phyloP scores from a whole-genome alignment of 2,797 vertebrate genomes.

The Austrolebias charrua region DNA sequence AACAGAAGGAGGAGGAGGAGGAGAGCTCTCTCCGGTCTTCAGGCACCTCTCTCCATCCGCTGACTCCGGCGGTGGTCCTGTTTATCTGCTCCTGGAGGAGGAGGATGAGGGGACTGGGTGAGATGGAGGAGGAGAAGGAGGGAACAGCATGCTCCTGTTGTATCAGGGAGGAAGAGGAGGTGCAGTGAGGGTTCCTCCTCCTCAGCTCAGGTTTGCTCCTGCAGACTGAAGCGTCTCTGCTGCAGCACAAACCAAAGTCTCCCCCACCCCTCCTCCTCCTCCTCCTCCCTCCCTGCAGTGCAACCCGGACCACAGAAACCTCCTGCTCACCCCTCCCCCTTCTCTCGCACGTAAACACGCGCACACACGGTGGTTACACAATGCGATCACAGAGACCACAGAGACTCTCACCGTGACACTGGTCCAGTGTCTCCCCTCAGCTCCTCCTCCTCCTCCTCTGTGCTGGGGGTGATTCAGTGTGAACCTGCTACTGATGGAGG shows the following conservation, averaged over 20 bases:
- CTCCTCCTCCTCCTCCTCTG: not conserved
- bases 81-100: slow-evolving; percentile 24
- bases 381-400: slow-evolving; percentile 7
- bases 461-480: slow-evolving; percentile 48
- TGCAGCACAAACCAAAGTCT: slow-evolving; percentile 52
- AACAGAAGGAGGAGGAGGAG: slow-evolving; percentile 30
- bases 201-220: slow-evolving; percentile 30
- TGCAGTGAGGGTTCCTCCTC: slow-evolving; percentile 29
- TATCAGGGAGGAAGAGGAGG: slow-evolving; percentile 29
- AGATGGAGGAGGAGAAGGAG: not conserved
- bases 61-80: slow-evolving; percentile 48
- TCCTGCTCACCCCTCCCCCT: slow-evolving; percentile 22
- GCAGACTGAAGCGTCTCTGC: slow-evolving; percentile 60
- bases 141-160: slow-evolving; percentile 32
- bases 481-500: slow-evolving; percentile 19
- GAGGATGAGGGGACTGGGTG: not conserved
- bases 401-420: not conserved
- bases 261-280: slow-evolving; percentile 56
- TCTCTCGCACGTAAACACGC: not conserved
- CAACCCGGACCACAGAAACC: slow-evolving; percentile 69
- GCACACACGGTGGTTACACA: slow-evolving; percentile 42
- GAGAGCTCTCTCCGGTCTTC: slow-evolving; percentile 71
- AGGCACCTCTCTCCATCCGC: slow-evolving; percentile 77
- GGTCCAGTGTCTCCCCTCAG: not conserved
- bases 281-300: slow-evolving; percentile 74